Conservation (phyloP, 2,888 invertebrate genomes). For the Aporophyla nigra region DNA sequence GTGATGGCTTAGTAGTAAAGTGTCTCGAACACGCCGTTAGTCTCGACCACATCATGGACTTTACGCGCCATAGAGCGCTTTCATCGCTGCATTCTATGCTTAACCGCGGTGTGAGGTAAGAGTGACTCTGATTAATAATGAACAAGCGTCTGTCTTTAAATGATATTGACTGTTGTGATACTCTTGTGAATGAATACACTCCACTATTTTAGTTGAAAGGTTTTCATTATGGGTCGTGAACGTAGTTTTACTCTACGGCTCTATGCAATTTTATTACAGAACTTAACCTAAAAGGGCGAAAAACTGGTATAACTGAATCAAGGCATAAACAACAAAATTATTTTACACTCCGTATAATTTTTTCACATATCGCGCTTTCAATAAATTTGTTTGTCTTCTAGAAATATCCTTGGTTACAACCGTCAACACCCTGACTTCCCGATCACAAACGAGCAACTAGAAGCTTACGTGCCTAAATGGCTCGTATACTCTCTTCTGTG, state of each 20-base stretch:
- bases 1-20: constrained; percentile 98
- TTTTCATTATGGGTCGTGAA: too few species aligned
- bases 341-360: background rate
- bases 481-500: constrained; percentile 98
- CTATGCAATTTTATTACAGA: background rate
- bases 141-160: too few species aligned
- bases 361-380: background rate
- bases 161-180: background rate
- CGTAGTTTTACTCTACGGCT: background rate
- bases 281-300: background rate
- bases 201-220: background rate
- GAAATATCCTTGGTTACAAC: constrained; percentile 98
- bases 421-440: constrained; percentile 98
- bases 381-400: constrained; percentile 68
- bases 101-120: constrained; percentile 96
- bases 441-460: constrained; percentile 97
- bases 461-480: constrained; percentile 98
- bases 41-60: constrained; percentile 99
- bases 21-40: constrained; percentile 97
- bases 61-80: constrained; percentile 98
- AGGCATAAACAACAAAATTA: background rate
- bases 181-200: too few species aligned
- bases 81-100: constrained; percentile 99
- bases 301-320: background rate
- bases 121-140: background rate